A percentile compares a stretch with the other conserved stretches of the same genome.
These are phyloP conservation scores for Orchestia grillus DNA, from an alignment of 1,140 invertebrate genomes.

Conservation along the genomic window DNA sequence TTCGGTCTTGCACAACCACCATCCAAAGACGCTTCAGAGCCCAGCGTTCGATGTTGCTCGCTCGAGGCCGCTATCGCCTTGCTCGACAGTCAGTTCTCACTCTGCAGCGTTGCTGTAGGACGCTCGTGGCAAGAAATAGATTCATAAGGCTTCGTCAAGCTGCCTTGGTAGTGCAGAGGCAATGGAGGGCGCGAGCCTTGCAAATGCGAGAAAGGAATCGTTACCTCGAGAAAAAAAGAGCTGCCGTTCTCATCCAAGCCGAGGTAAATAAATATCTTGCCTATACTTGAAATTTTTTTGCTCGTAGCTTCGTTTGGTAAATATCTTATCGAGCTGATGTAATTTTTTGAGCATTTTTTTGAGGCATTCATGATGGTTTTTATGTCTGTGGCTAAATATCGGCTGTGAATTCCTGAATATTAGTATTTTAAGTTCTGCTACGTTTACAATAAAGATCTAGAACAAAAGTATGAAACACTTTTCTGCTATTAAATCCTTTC, in stretches of 20 bases:
- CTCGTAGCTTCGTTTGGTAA: not conserved
- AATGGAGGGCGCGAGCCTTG: not conserved
- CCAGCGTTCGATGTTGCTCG: not conserved
- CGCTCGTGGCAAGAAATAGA: not conserved
- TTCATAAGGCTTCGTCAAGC: not conserved
- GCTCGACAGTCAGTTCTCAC: not conserved
- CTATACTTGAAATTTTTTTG: not conserved
- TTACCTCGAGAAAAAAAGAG: not conserved
- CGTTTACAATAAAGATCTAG: too few relatives aligned
- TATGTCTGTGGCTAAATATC: too few relatives aligned
- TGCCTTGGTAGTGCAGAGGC: not conserved
- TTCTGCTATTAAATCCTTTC: too few relatives aligned
- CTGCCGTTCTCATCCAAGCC: not conserved
- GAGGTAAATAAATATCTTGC: slow-evolving; percentile 7
- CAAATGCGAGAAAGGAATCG: not conserved
- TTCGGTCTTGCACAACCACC: not conserved
- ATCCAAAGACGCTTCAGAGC: slow-evolving; percentile 38
- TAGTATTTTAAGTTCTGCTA: too few relatives aligned
- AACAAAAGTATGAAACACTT: too few relatives aligned
- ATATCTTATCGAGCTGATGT: not conserved
- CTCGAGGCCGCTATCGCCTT: not conserved
- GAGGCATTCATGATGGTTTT: too few relatives aligned
- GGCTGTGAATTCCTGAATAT: too few relatives aligned
- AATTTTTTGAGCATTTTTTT: not conserved
- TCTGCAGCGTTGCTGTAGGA: not conserved